Conservation (phyloP, 1,140 invertebrate species). For the Idris sp. region DNA sequence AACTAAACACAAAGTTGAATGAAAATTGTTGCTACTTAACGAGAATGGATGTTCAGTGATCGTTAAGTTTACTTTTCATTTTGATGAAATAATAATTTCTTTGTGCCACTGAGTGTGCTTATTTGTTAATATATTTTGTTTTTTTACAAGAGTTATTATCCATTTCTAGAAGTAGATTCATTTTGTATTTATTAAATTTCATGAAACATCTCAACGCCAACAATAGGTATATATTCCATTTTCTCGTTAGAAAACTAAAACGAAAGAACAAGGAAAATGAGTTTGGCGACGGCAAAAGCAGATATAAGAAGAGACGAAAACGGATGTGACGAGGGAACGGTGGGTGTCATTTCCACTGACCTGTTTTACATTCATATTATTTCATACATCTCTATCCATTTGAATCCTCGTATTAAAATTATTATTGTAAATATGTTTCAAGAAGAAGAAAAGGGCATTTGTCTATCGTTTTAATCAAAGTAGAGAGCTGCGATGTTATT, state of each 20-base stretch:
- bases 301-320: conserved; percentile 58
- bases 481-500: neutral
- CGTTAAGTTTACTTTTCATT: neutral
- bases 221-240: conserved; percentile 76
- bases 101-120: conserved; percentile 19
- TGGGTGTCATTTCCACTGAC: conserved; percentile 69
- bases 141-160: conserved; percentile 34
- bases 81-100: conserved; percentile 10
- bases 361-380: conserved; percentile 74
- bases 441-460: too few relatives aligned
- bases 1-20: too few relatives aligned
- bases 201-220: conserved; percentile 73
- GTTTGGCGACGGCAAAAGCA: conserved; percentile 62
- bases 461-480: conserved; percentile 35
- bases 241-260: conserved; percentile 67
- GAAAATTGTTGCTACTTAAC: too few relatives aligned
- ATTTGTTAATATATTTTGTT: conserved; percentile 12
- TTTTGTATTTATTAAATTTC: conserved; percentile 78
- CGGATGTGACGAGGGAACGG: conserved; percentile 54
- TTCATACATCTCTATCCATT: conserved; percentile 60
- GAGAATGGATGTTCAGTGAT: too few relatives aligned
- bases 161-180: conserved; percentile 69
- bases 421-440: conserved; percentile 50
- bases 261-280: conserved; percentile 64
- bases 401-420: conserved; percentile 47